Percentiles rank a stretch among this genome's conserved stretches.
These are phyloP conservation scores for Rhamnusium bicolor DNA, from an alignment of 2,888 invertebrate genomes.

Conservation along the genomic window DNA sequence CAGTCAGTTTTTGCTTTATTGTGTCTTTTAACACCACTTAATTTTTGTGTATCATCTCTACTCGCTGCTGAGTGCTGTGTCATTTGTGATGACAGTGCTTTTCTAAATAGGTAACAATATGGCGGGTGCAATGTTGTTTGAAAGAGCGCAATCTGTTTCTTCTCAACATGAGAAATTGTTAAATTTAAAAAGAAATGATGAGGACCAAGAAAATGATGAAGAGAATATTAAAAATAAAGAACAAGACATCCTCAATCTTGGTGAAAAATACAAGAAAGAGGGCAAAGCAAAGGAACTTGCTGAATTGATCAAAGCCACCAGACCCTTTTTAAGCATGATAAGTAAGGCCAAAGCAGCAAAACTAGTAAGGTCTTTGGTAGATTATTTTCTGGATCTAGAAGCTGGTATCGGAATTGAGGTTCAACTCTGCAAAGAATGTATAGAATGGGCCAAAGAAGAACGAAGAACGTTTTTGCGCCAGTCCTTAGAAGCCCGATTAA, in stretches of 20 bases:
- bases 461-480: conserved; percentile 97
- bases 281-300: conserved; percentile 94
- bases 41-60: conserved; percentile 21
- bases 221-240: conserved; percentile 94
- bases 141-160: conserved; percentile 85
- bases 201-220: conserved; percentile 88
- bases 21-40: conserved; percentile 4
- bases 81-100: conserved; percentile 69
- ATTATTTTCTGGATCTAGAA: conserved; percentile 97
- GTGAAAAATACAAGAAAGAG: conserved; percentile 92
- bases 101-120: conserved; percentile 73
- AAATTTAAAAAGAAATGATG: conserved; percentile 85
- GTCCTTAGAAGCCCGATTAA: conserved; percentile 93
- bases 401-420: conserved; percentile 96
- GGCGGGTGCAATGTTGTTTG: conserved; percentile 94
- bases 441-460: conserved; percentile 99
- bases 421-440: conserved; percentile 96
- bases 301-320: conserved; percentile 93
- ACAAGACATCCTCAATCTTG: conserved; percentile 93
- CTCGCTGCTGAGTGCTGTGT: conserved; percentile 16
- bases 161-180: conserved; percentile 84
- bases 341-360: conserved; percentile 99
- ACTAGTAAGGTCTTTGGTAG: conserved; percentile 95
- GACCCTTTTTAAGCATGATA: conserved; percentile 94
- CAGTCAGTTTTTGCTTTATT: not conserved